Evolutionary conservation across 2,113 vertebrate genomes (phyloP).

Genomic region (Muntiacus muntjak): DNA sequence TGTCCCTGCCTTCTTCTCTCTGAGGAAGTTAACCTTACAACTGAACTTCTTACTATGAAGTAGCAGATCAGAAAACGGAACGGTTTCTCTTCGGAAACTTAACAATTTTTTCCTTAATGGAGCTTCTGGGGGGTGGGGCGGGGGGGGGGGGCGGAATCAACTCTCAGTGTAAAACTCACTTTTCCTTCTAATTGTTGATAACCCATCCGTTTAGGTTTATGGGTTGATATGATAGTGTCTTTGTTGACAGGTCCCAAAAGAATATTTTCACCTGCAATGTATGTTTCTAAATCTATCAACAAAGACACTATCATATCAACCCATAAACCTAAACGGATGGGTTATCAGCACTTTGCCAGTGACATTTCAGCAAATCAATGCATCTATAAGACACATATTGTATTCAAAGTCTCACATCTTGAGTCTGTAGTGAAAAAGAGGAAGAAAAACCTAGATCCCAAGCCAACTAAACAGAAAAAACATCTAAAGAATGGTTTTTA

Average conservation of each 20-base stretch:
- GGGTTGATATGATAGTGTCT: not conserved
- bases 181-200: not conserved
- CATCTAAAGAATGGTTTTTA: not conserved
- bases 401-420: not conserved
- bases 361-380: not conserved
- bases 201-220: not conserved
- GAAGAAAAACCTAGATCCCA: not conserved
- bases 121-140: not conserved
- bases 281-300: not conserved
- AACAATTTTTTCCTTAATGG: constrained; percentile 18
- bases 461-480: constrained; percentile 14
- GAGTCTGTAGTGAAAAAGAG: not conserved
- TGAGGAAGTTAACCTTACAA: not conserved
- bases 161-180: constrained; percentile 47
- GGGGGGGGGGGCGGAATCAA: not conserved
- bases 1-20: constrained; percentile 53
- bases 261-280: not conserved
- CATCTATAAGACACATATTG: not conserved
- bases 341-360: not conserved
- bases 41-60: constrained; percentile 39
- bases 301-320: not conserved
- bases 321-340: not conserved
- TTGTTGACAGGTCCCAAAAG: not conserved
- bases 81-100: not conserved
- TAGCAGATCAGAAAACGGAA: constrained; percentile 38